A percentile compares a stretch with the other conserved stretches of the same genome.
Conservation (phyloP, 2,888 invertebrate genomes). For the Stratiomys singularior region DNA sequence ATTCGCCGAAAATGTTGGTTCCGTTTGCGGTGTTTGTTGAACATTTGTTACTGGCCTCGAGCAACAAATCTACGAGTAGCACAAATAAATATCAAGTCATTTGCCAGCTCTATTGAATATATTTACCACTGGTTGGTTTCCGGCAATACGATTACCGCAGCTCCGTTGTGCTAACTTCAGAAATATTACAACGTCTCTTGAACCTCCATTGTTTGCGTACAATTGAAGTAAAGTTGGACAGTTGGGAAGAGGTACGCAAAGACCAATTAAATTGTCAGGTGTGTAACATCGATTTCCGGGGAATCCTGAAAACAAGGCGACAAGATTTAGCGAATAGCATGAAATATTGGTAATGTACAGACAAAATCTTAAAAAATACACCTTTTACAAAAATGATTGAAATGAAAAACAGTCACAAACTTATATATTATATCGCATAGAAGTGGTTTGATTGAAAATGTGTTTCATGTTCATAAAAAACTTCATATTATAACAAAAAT, state of each 20-base stretch:
- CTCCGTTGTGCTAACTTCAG: conserved; percentile 58
- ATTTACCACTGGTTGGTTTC: conserved; percentile 62
- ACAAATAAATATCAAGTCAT: neutral
- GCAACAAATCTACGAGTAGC: conserved; percentile 50
- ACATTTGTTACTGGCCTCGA: conserved; percentile 44
- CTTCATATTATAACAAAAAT: too few species aligned
- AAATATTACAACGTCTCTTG: conserved; percentile 58
- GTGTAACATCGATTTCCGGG: conserved; percentile 58
- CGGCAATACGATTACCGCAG: conserved; percentile 59
- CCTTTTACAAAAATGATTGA: too few species aligned
- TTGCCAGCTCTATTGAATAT: too few species aligned
- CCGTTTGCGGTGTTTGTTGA: neutral
- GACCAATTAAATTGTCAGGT: conserved; percentile 61
- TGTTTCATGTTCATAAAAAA: too few species aligned
- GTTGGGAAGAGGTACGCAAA: conserved; percentile 58
- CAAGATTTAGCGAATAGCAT: too few species aligned
- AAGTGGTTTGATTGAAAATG: too few species aligned
- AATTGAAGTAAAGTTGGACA: conserved; percentile 60
- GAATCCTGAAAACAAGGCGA: neutral
- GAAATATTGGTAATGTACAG: too few species aligned
- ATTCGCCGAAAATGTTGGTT: conserved; percentile 21
- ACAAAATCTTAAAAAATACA: too few species aligned
- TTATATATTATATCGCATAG: too few species aligned
- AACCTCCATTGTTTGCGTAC: conserved; percentile 55
- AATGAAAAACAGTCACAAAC: too few species aligned